Conservation (phyloP, 2,113 vertebrate genomes). For the Climacteris rufus region DNA sequence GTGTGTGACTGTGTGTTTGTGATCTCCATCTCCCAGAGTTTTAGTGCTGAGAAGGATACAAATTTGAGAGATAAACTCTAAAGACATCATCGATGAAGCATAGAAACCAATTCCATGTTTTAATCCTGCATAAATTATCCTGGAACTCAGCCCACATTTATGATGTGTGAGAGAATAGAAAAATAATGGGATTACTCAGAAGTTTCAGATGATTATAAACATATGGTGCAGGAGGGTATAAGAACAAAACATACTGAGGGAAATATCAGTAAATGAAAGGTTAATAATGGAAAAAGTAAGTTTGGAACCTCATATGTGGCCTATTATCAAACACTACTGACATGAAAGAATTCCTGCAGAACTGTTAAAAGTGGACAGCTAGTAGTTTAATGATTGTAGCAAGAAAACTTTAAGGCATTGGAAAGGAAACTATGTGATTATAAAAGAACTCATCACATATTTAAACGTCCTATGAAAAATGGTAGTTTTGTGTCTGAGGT, state of each 20-base stretch:
- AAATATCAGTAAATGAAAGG: conserved; percentile 46
- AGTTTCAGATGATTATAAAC: conserved; percentile 68
- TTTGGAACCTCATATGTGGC: conserved; percentile 24
- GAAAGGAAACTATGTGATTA: conserved; percentile 41
- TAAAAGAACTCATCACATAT: conserved; percentile 54
- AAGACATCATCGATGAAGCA: conserved; percentile 28
- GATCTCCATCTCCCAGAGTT: background rate
- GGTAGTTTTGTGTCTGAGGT: conserved; percentile 24
- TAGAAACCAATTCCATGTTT: conserved; percentile 45
- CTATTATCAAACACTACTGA: conserved; percentile 41
- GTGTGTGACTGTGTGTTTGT: background rate
- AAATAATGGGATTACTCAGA: conserved; percentile 44
- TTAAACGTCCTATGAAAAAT: conserved; percentile 36
- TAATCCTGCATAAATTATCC: conserved; percentile 53
- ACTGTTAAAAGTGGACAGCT: conserved; percentile 42
- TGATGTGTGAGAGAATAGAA: conserved; percentile 55
- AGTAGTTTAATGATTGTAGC: conserved; percentile 26
- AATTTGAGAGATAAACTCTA: conserved; percentile 22
- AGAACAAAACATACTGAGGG: conserved; percentile 16
- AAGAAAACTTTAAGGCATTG: conserved; percentile 11
- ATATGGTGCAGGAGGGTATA: conserved; percentile 36
- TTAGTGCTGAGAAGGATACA: background rate
- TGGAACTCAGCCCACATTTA: conserved; percentile 42
- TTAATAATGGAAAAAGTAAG: conserved; percentile 38
- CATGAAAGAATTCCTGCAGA: conserved; percentile 59